Conservation (phyloP, 2,888 invertebrate genomes). For the Callimorpha dominula region DNA sequence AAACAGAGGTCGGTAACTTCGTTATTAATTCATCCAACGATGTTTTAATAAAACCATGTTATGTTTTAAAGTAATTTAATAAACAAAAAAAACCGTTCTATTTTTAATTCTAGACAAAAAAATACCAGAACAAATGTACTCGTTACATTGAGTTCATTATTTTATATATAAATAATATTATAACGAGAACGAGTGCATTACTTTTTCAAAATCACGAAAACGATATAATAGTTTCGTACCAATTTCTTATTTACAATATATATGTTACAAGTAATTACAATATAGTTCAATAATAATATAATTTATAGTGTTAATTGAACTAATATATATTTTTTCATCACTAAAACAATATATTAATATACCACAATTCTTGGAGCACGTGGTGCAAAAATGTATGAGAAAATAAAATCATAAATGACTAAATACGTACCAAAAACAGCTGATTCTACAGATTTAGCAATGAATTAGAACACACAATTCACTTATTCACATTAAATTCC, state of each 20-base stretch:
- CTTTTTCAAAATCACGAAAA: background rate
- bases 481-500: constrained; percentile 43
- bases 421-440: constrained; percentile 24
- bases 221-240: too few relatives aligned
- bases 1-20: constrained; percentile 48
- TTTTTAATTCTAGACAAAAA: background rate
- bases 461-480: constrained; percentile 38
- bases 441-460: constrained; percentile 26
- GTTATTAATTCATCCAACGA: constrained; percentile 47
- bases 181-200: background rate
- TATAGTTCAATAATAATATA: too few relatives aligned
- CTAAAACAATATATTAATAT: background rate
- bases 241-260: too few relatives aligned
- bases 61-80: constrained; percentile 8
- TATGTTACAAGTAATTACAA: background rate
- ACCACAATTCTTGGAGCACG: constrained; percentile 18
- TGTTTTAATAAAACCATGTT: constrained; percentile 37
- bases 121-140: background rate
- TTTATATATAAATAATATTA: too few relatives aligned
- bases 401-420: constrained; percentile 1
- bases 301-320: background rate
- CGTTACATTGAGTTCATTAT: too few relatives aligned
- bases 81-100: background rate
- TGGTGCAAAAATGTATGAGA: constrained; percentile 21
- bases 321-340: background rate